A percentile compares a stretch with the other conserved stretches of the same genome.
These are phyloP conservation scores for Platygyra sinensis DNA, from an alignment of 64 coral and sea anemone genomes.

Conservation along the genomic window DNA sequence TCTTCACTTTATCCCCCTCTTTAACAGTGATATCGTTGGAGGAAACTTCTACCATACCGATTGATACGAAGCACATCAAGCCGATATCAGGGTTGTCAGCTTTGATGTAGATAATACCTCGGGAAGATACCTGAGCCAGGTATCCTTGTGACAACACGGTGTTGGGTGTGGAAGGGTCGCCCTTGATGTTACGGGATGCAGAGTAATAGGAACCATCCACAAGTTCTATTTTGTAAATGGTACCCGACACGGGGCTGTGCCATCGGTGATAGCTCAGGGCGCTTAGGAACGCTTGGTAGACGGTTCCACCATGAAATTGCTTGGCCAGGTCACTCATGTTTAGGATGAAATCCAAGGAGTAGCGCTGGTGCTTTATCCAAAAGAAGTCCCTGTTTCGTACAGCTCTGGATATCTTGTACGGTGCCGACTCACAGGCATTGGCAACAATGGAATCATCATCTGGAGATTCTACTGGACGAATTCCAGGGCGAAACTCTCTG, in stretches of 20 bases:
- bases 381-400: constrained; percentile 46
- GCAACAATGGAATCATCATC: constrained; percentile 62
- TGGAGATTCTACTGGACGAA: constrained; percentile 62
- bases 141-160: constrained; percentile 73
- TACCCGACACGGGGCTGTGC: constrained; percentile 77
- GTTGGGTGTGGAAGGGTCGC: constrained; percentile 57
- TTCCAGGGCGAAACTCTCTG: constrained; percentile 65
- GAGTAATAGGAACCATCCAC: constrained; percentile 82
- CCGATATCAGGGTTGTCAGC: constrained; percentile 78
- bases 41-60: constrained; percentile 78
- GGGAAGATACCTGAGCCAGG: constrained; percentile 59
- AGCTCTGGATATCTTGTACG: constrained; percentile 34
- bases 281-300: constrained; percentile 81
- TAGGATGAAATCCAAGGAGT: constrained; percentile 72
- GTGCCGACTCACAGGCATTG: constrained; percentile 79
- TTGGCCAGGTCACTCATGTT: constrained; percentile 51
- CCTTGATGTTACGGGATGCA: constrained; percentile 5
- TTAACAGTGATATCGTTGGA: constrained; percentile 60
- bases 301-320: constrained; percentile 69
- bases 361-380: constrained; percentile 58
- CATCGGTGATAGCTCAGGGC: constrained; percentile 76
- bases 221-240: constrained; percentile 47
- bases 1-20: constrained; percentile 53
- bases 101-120: constrained; percentile 66
- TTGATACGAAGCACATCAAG: constrained; percentile 71